Evolutionary conservation across 2,797 vertebrate species (phyloP), one percentile per base, ranked within the genome.

Genomic region (Aulostomus chinensis): DNA sequence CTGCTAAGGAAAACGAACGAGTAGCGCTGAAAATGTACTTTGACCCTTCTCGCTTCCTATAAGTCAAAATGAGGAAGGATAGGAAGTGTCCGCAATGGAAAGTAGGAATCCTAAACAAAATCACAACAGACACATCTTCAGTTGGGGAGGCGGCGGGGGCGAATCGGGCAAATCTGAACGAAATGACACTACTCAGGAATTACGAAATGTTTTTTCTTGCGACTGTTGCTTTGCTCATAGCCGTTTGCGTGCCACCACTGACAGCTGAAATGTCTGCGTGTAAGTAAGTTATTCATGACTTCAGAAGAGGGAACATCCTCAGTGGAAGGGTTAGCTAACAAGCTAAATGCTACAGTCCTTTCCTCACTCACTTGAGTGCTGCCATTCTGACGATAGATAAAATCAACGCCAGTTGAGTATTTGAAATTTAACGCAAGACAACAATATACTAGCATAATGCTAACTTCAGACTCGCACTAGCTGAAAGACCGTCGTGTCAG

Each of bases 1-100:
- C n/a, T n/a, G n/a, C n/a, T n/a, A n/a, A n/a, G n/a, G n/a, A n/a
- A n/a, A n/a, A n/a, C n/a, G n/a, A n/a, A n/a, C n/a, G n/a, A n/a
- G n/a, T n/a, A n/a, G n/a, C 37, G 9, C 12, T 24, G 4, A 8
- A 9, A 1, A 10, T 50, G 63, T 57, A 76, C 30, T 87, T 89
- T 88, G 88, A 70, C 81, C 88, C 86, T 75, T 13, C 10, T 65
- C 61, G 73, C 82, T 73, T 35, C 55, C 89, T 77, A 38, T 90
- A 83, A 29, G 47, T 74, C 65, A 78, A 81, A 80, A 77, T 69
- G 83, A 78, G 55, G 24, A 62, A 58, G 12, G 1, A 8, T 66
- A 60, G 85, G 76, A 83, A 80, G 76, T 60, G 20, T 58, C 7
- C 52, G 30, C 40, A 33, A 86, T 89, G 90, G 55, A 34, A 75